These are phyloP conservation scores for Epizoanthus scotinus DNA, from an alignment of 92 coral and sea anemone species.

Conservation along the genomic window DNA sequence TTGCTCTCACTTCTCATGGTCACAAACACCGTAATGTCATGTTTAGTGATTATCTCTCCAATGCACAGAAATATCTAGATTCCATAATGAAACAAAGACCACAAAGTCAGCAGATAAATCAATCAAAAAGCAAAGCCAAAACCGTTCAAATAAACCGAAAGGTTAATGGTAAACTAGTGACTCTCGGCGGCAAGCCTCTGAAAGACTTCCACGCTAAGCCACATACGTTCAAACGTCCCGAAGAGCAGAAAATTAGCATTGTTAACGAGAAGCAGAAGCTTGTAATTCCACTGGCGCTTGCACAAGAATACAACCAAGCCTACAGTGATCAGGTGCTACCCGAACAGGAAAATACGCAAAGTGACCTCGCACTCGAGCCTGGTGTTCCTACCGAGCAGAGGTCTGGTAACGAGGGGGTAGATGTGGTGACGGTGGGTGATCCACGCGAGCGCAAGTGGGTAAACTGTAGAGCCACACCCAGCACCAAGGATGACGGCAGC, in stretches of 20 bases:
- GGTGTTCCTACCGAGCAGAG: background rate
- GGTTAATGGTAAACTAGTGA: background rate
- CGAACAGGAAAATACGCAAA: slow-evolving; percentile 6
- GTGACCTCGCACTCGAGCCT: background rate
- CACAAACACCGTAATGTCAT: background rate
- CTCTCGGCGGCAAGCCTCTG: background rate
- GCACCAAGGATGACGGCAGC: slow-evolving; percentile 8
- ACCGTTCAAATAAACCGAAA: background rate
- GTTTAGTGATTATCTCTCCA: background rate
- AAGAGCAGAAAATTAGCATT: slow-evolving; percentile 33
- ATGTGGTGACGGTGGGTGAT: slow-evolving; percentile 20
- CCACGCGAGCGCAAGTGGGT: slow-evolving; percentile 14
- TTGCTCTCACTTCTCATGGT: background rate
- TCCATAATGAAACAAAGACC: no score
- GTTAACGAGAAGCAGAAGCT: slow-evolving; percentile 39
- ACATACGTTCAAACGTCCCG: slow-evolving; percentile 7
- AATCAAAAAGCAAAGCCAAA: background rate
- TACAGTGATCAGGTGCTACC: slow-evolving; percentile 6
- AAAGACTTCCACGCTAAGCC: background rate
- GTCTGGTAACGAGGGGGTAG: slow-evolving; percentile 4
- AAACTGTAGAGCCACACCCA: slow-evolving; percentile 19
- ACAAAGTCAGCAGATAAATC: background rate
- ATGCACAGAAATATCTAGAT: background rate
- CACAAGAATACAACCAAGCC: slow-evolving; percentile 26
- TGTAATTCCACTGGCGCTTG: slow-evolving; percentile 21